Evolutionary conservation across 1,140 invertebrate species (phyloP).

Genomic region (Orchestia grillus): DNA sequence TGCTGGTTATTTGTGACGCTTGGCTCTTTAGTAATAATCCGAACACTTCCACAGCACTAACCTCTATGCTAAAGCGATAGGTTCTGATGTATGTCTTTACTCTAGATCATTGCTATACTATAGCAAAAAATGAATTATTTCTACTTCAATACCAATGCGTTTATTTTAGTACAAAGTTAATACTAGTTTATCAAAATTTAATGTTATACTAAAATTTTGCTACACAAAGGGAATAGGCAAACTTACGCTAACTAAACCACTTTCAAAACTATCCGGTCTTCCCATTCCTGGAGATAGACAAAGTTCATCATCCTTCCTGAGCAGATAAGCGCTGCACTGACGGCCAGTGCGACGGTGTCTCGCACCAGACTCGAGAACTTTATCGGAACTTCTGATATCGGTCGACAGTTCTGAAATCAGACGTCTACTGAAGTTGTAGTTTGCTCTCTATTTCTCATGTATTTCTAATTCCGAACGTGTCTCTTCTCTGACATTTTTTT

Average conservation of each 20-base stretch:
- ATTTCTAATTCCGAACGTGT: background rate
- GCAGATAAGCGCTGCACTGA: too few species aligned
- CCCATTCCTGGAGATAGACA: background rate
- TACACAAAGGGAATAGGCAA: background rate
- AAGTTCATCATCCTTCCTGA: background rate
- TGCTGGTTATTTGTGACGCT: too few species aligned
- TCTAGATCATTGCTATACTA: background rate
- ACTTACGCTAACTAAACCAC: background rate
- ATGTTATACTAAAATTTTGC: background rate
- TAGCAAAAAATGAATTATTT: background rate
- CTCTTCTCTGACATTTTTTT: background rate
- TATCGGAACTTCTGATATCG: background rate
- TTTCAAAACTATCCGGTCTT: background rate
- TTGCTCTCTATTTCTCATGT: background rate
- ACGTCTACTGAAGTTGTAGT: background rate
- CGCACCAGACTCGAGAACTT: too few species aligned
- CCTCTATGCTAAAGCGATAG: background rate
- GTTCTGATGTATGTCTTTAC: background rate
- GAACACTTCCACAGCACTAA: background rate
- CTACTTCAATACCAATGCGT: too few species aligned
- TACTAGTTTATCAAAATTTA: background rate
- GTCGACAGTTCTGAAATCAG: background rate
- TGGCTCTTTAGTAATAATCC: background rate
- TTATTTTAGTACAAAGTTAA: background rate
- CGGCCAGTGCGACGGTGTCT: too few species aligned